Conservation (phyloP, 64 coral and sea anemone species). For the Actinia equina region DNA sequence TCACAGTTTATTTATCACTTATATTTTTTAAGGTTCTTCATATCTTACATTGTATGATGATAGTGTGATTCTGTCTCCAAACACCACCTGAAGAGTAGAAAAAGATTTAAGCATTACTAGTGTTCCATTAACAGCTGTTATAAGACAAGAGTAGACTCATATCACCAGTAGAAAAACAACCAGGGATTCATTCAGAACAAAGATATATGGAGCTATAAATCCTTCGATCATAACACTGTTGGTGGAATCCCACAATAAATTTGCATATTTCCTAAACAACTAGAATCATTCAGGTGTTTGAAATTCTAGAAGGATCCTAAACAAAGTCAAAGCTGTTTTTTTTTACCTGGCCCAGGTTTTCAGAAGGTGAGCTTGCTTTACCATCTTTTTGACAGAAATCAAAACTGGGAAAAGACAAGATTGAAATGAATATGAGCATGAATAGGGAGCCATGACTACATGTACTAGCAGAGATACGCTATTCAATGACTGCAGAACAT, state of each 20-base stretch:
- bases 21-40: too few relatives aligned
- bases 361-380: slow-evolving; percentile 60
- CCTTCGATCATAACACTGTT: too few relatives aligned
- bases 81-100: slow-evolving; percentile 64
- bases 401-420: slow-evolving; percentile 53
- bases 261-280: too few relatives aligned
- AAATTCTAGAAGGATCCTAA: background rate
- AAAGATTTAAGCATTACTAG: background rate
- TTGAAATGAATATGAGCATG: background rate
- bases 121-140: too few relatives aligned
- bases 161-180: background rate
- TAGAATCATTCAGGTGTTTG: too few relatives aligned
- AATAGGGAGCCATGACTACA: background rate
- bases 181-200: too few relatives aligned
- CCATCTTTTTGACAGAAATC: slow-evolving; percentile 66
- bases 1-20: too few relatives aligned
- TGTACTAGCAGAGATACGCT: background rate
- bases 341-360: slow-evolving; percentile 96
- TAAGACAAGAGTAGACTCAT: background rate
- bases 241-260: too few relatives aligned
- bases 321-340: background rate
- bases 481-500: background rate
- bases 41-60: slow-evolving; percentile 92
- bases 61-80: slow-evolving; percentile 85
- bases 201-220: too few relatives aligned